A percentile compares a stretch with the other conserved stretches of the same genome.
Evolutionary conservation across 2,888 invertebrate species (phyloP).

Genomic region (Junonia oenone): DNA sequence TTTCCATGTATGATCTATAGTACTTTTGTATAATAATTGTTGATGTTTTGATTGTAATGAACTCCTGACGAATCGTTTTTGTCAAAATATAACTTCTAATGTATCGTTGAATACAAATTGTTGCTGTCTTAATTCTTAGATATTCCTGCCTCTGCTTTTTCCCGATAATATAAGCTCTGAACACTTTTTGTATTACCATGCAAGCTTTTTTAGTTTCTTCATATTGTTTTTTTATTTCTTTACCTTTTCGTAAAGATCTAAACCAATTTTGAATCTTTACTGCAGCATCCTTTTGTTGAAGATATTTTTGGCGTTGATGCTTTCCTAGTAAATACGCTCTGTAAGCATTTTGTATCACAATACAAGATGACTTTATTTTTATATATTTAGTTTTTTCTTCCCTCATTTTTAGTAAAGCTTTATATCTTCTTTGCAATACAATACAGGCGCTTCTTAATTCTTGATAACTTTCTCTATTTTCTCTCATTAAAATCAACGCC

Average conservation of each 20-base stretch:
- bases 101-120: conserved; percentile 54
- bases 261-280: conserved; percentile 44
- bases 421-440: conserved; percentile 59
- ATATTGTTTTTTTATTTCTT: conserved; percentile 43
- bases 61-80: conserved; percentile 45
- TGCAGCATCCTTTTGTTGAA: conserved; percentile 48
- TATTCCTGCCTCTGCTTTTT: conserved; percentile 52
- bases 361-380: conserved; percentile 43
- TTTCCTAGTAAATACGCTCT: conserved; percentile 50
- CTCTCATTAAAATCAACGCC: conserved; percentile 40
- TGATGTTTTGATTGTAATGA: conserved; percentile 41
- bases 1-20: conserved; percentile 47
- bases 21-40: conserved; percentile 43
- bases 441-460: conserved; percentile 32
- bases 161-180: conserved; percentile 49
- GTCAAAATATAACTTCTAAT: conserved; percentile 51
- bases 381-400: conserved; percentile 42
- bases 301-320: conserved; percentile 42
- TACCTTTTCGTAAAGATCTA: conserved; percentile 44
- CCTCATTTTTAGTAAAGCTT: conserved; percentile 56
- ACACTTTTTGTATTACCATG: conserved; percentile 63
- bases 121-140: conserved; percentile 48
- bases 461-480: conserved; percentile 30
- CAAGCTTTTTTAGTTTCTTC: conserved; percentile 50
- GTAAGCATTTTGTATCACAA: conserved; percentile 58